Evolutionary conservation across 2,888 invertebrate genomes (phyloP), one percentile per base, ranked within the genome.

Genomic region (Eristalis tenax): DNA sequence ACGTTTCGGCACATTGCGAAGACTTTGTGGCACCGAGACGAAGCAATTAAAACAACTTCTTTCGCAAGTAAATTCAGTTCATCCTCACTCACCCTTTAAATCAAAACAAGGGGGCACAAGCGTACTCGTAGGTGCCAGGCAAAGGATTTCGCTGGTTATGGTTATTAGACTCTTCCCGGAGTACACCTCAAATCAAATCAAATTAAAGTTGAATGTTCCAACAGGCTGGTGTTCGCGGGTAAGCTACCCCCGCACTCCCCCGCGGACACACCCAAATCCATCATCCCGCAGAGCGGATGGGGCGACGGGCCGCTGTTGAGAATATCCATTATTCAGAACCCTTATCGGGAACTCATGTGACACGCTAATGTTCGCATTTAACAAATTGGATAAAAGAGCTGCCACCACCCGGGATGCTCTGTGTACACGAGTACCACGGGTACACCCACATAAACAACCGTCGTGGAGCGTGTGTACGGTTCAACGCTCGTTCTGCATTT

Each of bases 351-450:
- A 76, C 76, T 83, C 79, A 76, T 80, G 87, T 71, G 79, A 76
- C 79, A 87, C 87, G 79, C 83, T 87, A 87, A 87, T 87, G 79
- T 83, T 87, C 83, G 64, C 82, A 83, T 83, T 87, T 83, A 87
- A 83, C 87, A 87, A 83, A 87, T 83, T 87, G 83, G 83, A 83
- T 87, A 80, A 87, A 79, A 61, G 73, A 81, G 38, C 74, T 18
- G 28, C 81, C 81, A 23, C 18, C 18, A 66, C 63, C 28, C 40
- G n/a, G 28, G 43, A 5, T 32, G 38, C 43, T 23, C 23, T 13
- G 59, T 59, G 23, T 43, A 23, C 32, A 3, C 32, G 32, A 32
- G 32, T 32, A 10, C 32, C 32, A 32, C 8, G 32, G 10, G 32
- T 32, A 32, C 75, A 74, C 56, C 66, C 70, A 70, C 75, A 75